Evolutionary conservation across 1,140 invertebrate species (phyloP).

Genomic region (Brachionus plicatilis): DNA sequence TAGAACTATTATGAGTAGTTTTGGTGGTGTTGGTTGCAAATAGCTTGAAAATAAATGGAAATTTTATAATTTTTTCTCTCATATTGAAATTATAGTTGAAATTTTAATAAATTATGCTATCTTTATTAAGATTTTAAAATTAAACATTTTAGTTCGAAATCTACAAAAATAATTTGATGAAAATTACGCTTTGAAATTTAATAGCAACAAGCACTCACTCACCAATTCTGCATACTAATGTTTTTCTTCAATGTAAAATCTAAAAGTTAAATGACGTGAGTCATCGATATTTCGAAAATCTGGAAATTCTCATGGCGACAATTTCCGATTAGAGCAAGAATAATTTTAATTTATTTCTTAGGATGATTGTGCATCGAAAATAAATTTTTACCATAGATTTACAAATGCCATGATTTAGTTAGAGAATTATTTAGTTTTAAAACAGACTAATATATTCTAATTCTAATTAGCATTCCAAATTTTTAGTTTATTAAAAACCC

Average conservation of each 20-base stretch:
- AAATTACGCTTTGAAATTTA: neutral
- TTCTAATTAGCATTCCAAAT: neutral
- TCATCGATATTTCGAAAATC: neutral
- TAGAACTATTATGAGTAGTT: neutral
- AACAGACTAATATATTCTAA: neutral
- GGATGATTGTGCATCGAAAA: neutral
- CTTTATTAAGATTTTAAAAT: neutral
- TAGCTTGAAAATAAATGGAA: constrained; percentile 14
- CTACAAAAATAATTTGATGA: neutral
- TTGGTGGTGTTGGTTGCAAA: constrained; percentile 15
- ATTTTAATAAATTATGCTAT: constrained; percentile 34
- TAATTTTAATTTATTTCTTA: neutral
- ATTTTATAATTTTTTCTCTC: constrained; percentile 16
- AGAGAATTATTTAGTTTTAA: neutral
- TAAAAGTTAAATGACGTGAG: neutral
- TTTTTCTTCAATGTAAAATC: neutral
- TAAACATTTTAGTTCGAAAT: constrained; percentile 35
- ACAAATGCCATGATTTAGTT: neutral
- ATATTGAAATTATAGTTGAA: neutral
- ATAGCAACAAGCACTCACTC: neutral
- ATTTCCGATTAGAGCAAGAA: neutral
- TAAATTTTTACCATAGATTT: neutral
- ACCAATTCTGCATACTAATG: neutral
- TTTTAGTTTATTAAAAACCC: neutral
- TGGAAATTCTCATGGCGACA: neutral